Evolutionary conservation across 2,797 vertebrate species (phyloP).

Genomic region (Hybognathus amarus): DNA sequence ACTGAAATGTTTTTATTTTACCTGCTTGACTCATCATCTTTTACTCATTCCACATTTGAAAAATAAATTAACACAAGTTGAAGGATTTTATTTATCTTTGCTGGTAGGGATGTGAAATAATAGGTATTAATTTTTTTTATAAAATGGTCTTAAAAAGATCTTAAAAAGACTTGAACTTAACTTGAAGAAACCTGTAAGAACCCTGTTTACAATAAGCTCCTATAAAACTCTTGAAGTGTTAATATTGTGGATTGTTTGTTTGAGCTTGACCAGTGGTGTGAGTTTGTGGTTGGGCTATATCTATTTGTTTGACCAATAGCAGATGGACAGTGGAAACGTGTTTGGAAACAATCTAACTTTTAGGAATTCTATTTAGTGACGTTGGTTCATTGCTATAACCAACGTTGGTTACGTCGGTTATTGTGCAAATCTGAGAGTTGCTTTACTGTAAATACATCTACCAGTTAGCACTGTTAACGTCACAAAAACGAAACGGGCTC

Average conservation of each 20-base stretch:
- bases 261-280: neutral
- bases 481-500: conserved; percentile 32
- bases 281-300: neutral
- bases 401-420: too few species aligned
- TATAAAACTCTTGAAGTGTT: neutral
- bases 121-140: too few species aligned
- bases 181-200: too few species aligned
- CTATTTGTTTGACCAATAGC: neutral
- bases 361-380: neutral
- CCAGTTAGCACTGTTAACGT: conserved; percentile 45
- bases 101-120: too few species aligned
- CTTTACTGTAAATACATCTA: conserved; percentile 33
- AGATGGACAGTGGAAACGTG: neutral
- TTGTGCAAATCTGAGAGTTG: conserved; percentile 38
- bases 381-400: too few species aligned
- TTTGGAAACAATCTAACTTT: neutral
- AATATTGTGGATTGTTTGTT: neutral
- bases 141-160: too few species aligned
- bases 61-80: too few species aligned
- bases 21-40: too few species aligned
- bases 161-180: too few species aligned
- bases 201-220: neutral
- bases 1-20: too few species aligned
- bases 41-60: too few species aligned
- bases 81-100: too few species aligned